Conservation (phyloP, 2,888 invertebrate genomes). For the Temnothorax ravouxi region DNA sequence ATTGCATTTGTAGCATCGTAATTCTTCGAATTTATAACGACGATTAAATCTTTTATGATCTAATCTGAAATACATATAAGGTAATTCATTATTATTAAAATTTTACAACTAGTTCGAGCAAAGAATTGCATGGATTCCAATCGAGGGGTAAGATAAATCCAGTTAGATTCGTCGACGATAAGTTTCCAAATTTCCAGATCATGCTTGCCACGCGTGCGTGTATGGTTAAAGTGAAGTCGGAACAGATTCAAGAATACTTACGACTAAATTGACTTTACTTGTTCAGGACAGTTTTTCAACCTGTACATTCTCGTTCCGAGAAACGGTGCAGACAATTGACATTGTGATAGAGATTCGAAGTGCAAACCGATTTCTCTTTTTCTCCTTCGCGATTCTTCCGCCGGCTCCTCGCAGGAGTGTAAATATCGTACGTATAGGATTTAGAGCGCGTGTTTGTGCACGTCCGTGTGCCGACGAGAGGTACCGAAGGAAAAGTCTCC, state of each 20-base stretch:
- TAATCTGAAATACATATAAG: neutral
- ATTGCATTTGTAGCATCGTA: neutral
- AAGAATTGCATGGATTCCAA: neutral
- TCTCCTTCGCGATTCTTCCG: slow-evolving; percentile 56
- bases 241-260: slow-evolving; percentile 4
- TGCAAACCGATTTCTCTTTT: slow-evolving; percentile 61
- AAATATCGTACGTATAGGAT: slow-evolving; percentile 48
- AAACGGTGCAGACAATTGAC: slow-evolving; percentile 50
- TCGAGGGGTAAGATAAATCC: neutral
- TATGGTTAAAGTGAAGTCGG: neutral
- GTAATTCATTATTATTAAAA: neutral
- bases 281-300: neutral
- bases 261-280: slow-evolving; percentile 12
- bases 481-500: slow-evolving; percentile 50
- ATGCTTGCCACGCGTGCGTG: neutral
- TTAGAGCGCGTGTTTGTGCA: slow-evolving; percentile 43
- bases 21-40: neutral
- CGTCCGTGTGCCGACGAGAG: slow-evolving; percentile 14
- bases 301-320: neutral
- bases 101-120: neutral
- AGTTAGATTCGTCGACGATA: neutral
- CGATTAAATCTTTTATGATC: neutral
- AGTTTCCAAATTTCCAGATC: neutral
- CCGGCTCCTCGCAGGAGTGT: slow-evolving; percentile 20
- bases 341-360: slow-evolving; percentile 66